Evolutionary conservation across 1,140 invertebrate species (phyloP).

Genomic region (Heliothis subflexa): DNA sequence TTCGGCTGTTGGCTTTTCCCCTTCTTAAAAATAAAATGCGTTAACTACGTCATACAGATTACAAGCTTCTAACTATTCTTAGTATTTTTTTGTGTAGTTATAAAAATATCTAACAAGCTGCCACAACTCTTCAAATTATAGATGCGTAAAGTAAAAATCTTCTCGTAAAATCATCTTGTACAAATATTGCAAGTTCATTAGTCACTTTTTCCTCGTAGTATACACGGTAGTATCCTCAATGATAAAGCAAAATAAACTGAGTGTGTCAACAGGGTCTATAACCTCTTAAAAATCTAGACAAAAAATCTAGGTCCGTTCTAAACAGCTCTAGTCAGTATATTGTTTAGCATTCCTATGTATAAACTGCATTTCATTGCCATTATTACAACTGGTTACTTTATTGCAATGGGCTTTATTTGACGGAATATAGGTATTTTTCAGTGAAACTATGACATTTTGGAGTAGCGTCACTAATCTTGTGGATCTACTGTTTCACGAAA

Average conservation of each 20-base stretch:
- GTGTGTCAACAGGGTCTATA: slow-evolving; percentile 24
- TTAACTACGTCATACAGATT: background rate
- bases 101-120: background rate
- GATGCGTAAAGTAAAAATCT: background rate
- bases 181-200: slow-evolving; percentile 7
- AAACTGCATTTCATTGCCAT: background rate
- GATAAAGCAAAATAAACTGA: slow-evolving; percentile 26
- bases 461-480: no score
- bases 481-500: no score
- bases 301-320: slow-evolving; percentile 35
- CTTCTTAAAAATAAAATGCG: slow-evolving; percentile 19
- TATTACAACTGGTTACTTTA: no score
- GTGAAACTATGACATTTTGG: no score
- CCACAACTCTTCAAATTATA: background rate
- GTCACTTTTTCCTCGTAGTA: slow-evolving; percentile 7
- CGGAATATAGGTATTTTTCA: no score
- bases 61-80: background rate
- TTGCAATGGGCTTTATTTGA: no score
- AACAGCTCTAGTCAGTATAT: background rate
- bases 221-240: background rate
- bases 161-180: background rate
- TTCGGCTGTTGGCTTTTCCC: slow-evolving; percentile 4
- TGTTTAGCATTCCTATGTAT: slow-evolving; percentile 29
- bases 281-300: slow-evolving; percentile 42
- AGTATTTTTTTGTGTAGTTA: background rate